phyloP scores from a whole-genome alignment of 1,140 invertebrate genomes.

The Adelges cooleyi region DNA sequence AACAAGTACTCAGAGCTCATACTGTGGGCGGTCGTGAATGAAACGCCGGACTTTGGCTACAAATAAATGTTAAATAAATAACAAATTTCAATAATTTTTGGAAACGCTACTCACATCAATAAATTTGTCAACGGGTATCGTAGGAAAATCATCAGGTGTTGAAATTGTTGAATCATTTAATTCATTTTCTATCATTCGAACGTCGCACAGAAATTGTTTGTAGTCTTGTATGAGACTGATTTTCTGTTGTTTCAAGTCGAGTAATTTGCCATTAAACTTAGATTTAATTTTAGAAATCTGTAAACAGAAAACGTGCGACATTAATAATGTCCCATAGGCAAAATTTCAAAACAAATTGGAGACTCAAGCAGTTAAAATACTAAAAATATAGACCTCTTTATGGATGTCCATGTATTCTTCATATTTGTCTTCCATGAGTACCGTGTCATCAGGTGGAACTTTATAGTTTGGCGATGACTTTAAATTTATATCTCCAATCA shows the following conservation, averaged over 20 bases:
- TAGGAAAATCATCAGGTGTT: background rate
- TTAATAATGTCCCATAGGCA: too few species aligned
- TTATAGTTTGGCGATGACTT: background rate
- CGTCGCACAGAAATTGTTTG: background rate
- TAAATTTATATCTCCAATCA: background rate
- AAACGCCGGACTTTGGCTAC: background rate
- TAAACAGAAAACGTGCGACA: background rate
- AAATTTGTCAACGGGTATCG: background rate
- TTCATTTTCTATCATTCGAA: background rate
- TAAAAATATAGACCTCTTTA: background rate
- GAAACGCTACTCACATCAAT: constrained; percentile 1
- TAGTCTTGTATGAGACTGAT: background rate
- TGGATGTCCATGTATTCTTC: background rate
- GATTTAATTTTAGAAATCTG: constrained; percentile 4
- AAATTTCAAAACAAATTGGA: too few species aligned
- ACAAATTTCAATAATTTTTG: too few species aligned
- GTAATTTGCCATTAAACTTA: background rate
- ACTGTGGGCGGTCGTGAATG: background rate
- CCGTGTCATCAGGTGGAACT: background rate
- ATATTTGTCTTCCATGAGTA: constrained; percentile 5
- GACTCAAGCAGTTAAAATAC: background rate
- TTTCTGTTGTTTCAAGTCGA: background rate
- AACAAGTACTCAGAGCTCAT: background rate
- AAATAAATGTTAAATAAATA: too few species aligned
- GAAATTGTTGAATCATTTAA: background rate